A percentile compares a stretch with the other conserved stretches of the same genome.
phyloP scores from a whole-genome alignment of 2,113 vertebrate species.

The Leptodactylus fuscus region DNA sequence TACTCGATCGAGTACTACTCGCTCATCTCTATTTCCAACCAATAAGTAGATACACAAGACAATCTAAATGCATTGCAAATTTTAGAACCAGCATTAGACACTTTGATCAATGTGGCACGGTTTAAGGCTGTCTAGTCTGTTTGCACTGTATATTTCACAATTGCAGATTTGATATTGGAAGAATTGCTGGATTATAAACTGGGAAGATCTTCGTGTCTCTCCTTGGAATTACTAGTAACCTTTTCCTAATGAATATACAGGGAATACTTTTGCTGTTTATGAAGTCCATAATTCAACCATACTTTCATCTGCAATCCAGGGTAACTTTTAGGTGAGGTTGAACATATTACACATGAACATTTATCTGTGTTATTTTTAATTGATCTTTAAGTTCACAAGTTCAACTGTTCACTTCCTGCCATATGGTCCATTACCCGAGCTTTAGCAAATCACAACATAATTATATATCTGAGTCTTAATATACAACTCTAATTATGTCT shows the following conservation, averaged over 20 bases:
- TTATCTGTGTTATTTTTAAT: conserved; percentile 5
- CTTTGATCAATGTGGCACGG: too few relatives aligned
- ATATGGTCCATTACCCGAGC: neutral
- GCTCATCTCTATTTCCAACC: too few relatives aligned
- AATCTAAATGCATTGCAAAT: too few relatives aligned
- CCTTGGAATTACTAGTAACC: neutral
- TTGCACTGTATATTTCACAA: too few relatives aligned
- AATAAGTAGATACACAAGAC: too few relatives aligned
- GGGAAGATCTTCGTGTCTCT: too few relatives aligned
- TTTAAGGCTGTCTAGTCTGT: too few relatives aligned
- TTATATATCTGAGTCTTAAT: conserved; percentile 14
- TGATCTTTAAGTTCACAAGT: neutral
- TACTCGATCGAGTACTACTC: too few relatives aligned
- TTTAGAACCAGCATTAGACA: too few relatives aligned
- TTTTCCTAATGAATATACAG: too few relatives aligned
- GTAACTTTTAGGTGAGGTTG: neutral
- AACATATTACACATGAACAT: neutral
- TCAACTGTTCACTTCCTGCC: conserved; percentile 10
- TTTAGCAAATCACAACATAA: conserved; percentile 31
- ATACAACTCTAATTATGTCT: conserved; percentile 28
- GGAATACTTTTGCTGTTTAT: neutral
- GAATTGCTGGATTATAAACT: too few relatives aligned
- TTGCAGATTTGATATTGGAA: too few relatives aligned
- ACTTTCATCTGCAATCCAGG: neutral
- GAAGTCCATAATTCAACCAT: neutral